Percentiles rank a stretch among this genome's conserved stretches.
Evolutionary conservation across 2,888 invertebrate species (phyloP).

Genomic region (Micoletzkya japonica): DNA sequence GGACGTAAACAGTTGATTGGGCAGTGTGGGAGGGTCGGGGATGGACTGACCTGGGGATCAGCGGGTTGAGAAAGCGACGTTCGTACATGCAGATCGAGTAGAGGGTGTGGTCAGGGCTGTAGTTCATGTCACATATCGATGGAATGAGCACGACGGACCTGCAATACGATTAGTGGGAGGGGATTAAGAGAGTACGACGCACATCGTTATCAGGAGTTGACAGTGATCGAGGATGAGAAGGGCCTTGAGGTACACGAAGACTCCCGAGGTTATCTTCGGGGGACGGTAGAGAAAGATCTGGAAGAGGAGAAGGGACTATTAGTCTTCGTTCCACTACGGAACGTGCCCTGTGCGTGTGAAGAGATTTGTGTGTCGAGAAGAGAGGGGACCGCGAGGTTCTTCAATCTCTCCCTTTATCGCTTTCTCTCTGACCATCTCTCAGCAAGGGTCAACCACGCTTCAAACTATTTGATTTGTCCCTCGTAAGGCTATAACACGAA

Average conservation of each 20-base stretch:
- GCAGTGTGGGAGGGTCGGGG: no score
- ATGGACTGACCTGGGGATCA: slow-evolving; percentile 51
- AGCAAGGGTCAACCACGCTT: no score
- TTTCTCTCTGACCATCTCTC: no score
- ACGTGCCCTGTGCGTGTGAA: not conserved
- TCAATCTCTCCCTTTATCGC: no score
- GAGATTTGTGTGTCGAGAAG: no score
- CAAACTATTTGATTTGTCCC: no score
- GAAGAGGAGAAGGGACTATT: slow-evolving; percentile 25
- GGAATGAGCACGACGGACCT: slow-evolving; percentile 40
- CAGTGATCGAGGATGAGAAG: slow-evolving; percentile 57
- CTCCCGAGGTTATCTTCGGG: slow-evolving; percentile 62
- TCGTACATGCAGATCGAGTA: slow-evolving; percentile 58
- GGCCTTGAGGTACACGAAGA: slow-evolving; percentile 61
- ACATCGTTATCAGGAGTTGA: slow-evolving; percentile 49
- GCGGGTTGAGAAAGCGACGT: slow-evolving; percentile 53
- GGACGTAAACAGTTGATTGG: not conserved
- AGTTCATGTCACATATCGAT: slow-evolving; percentile 43
- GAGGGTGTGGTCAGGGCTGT: slow-evolving; percentile 37
- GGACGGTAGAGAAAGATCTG: slow-evolving; percentile 61
- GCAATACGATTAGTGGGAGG: not conserved
- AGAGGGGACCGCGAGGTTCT: no score
- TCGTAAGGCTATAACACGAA: no score
- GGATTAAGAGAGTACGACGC: slow-evolving; percentile 34
- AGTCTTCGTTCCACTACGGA: not conserved